phyloP scores from a whole-genome alignment of 2,888 invertebrate species.

The Lissocephala sabroskyi region DNA sequence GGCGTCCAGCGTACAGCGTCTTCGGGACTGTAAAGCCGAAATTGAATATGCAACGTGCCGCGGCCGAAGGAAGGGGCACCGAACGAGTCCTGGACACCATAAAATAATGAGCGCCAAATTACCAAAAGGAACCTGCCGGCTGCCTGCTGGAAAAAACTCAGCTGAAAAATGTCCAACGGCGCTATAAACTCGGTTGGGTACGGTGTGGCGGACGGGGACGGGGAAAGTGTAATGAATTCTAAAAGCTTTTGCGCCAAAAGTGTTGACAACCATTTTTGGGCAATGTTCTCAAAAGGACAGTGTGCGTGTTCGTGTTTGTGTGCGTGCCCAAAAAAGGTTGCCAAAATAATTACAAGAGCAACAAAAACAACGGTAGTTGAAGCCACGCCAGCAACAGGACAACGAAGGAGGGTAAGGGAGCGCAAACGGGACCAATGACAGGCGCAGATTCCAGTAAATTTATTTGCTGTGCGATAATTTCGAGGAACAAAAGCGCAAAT shows the following conservation, averaged over 20 bases:
- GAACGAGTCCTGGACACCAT: slow-evolving; percentile 35
- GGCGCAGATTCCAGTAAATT: slow-evolving; percentile 47
- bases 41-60: slow-evolving; percentile 28
- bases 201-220: neutral
- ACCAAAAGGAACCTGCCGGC: slow-evolving; percentile 7
- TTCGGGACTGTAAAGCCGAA: slow-evolving; percentile 36
- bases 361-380: neutral
- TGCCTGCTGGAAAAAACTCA: slow-evolving; percentile 11
- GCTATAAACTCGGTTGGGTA: slow-evolving; percentile 23
- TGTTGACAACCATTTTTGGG: slow-evolving; percentile 54
- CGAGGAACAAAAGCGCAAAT: slow-evolving; percentile 43
- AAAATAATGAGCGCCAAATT: slow-evolving; percentile 48
- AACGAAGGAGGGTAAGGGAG: too few relatives aligned
- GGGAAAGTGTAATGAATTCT: slow-evolving; percentile 35
- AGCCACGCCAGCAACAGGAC: slow-evolving; percentile 15
- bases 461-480: slow-evolving; percentile 57
- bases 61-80: too few relatives aligned
- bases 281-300: slow-evolving; percentile 36
- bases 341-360: slow-evolving; percentile 39
- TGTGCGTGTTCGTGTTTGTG: too few relatives aligned
- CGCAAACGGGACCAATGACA: slow-evolving; percentile 34
- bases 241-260: slow-evolving; percentile 51
- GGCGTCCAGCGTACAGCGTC: too few relatives aligned
- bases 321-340: slow-evolving; percentile 29
- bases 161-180: slow-evolving; percentile 44